Evolutionary conservation across 2,797 vertebrate species (phyloP).

Genomic region (Apodemus agrarius): DNA sequence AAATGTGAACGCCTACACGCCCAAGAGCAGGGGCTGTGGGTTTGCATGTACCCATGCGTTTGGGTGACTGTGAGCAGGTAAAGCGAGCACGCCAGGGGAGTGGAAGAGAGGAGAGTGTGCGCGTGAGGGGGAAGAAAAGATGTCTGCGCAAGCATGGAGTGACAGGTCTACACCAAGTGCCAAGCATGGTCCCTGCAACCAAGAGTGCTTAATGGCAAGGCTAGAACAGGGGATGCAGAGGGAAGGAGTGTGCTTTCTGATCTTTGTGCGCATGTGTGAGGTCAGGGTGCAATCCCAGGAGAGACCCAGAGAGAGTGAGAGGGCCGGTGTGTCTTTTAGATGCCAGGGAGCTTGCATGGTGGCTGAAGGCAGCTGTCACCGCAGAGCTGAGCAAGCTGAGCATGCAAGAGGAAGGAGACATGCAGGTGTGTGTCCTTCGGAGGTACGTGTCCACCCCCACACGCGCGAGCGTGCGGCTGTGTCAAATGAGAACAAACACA

Average conservation of each 20-base stretch:
- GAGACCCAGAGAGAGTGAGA: not conserved
- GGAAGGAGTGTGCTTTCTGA: not conserved
- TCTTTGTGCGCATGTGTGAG: not conserved
- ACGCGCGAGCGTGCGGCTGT: not conserved
- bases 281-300: not conserved
- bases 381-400: not conserved
- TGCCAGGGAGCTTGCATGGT: not conserved
- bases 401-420: not conserved
- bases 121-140: not conserved
- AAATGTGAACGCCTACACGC: conserved; percentile 56
- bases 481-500: not conserved
- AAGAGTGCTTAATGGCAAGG: not conserved
- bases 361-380: not conserved
- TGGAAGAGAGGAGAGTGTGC: not conserved
- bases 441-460: not conserved
- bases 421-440: not conserved
- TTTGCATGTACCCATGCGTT: conserved; percentile 33
- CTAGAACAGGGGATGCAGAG: not conserved
- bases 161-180: accelerated
- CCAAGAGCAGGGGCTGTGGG: not conserved
- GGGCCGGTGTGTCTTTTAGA: not conserved
- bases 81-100: not conserved
- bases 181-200: not conserved
- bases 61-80: conserved; percentile 31
- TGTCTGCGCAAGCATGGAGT: accelerated